Conservation (phyloP, 2,113 vertebrate genomes). For the Ictidomys tridecemlineatus region DNA sequence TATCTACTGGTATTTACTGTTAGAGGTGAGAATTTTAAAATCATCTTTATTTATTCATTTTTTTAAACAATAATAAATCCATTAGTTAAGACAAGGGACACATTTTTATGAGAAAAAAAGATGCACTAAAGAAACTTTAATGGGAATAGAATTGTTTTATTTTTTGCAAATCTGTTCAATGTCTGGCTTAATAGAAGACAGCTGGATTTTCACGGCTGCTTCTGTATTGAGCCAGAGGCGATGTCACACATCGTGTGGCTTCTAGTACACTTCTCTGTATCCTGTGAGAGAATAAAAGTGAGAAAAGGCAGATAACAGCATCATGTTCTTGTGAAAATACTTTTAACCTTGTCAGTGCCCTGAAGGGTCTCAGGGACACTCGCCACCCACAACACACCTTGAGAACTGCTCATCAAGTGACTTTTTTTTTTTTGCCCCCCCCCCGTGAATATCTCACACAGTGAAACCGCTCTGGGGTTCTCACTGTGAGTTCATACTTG, state of each 20-base stretch:
- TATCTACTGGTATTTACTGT: neutral
- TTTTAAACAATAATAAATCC: neutral
- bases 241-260: neutral
- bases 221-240: neutral
- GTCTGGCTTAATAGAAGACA: neutral
- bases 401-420: neutral
- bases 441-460: fast-evolving
- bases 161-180: neutral
- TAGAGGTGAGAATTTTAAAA: neutral
- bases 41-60: neutral
- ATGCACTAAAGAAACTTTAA: neutral
- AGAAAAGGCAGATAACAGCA: neutral
- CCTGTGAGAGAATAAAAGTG: neutral
- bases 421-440: neutral
- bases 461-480: neutral
- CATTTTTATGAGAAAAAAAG: neutral
- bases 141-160: neutral
- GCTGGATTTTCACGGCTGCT: neutral
- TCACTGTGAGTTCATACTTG: neutral
- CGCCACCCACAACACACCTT: neutral
- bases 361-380: neutral
- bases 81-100: neutral
- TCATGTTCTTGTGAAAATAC: neutral
- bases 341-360: neutral
- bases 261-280: neutral